Conservation (phyloP, 2,113 vertebrate species). For the Vimba vimba region DNA sequence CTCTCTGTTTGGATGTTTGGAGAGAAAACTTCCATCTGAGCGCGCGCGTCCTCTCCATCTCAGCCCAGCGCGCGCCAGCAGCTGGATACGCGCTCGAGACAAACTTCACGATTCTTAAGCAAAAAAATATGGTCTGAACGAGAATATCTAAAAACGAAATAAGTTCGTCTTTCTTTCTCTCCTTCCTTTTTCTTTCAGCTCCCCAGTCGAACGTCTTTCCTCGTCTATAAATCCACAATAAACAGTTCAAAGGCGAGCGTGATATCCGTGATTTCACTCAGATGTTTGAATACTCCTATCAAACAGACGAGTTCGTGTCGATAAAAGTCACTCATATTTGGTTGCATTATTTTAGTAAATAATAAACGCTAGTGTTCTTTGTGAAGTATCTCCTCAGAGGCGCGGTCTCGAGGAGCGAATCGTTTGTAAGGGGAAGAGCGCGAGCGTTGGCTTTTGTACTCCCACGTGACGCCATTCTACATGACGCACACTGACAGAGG, state of each 20-base stretch:
- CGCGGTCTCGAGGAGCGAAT: neutral
- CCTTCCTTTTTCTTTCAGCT: neutral
- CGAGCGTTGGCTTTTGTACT: constrained; percentile 37
- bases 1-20: neutral
- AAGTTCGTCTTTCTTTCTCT: neutral
- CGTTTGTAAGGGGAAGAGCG: constrained; percentile 1
- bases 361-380: neutral
- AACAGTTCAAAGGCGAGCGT: neutral
- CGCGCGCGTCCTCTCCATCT: constrained; percentile 30
- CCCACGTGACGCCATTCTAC: constrained; percentile 54
- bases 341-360: too few relatives aligned
- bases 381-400: neutral
- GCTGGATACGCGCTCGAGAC: neutral
- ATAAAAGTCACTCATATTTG: neutral
- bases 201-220: neutral
- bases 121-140: neutral
- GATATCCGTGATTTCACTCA: neutral
- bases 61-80: neutral
- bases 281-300: neutral
- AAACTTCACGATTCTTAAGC: neutral
- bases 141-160: neutral
- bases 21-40: constrained; percentile 27
- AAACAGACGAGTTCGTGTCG: neutral
- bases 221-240: constrained; percentile 3
- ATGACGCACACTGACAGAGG: constrained; percentile 44